Percentiles rank a stretch among this genome's conserved stretches.
These are phyloP conservation scores for Ypsolopha sequella DNA, from an alignment of 2,888 invertebrate genomes.

Conservation along the genomic window DNA sequence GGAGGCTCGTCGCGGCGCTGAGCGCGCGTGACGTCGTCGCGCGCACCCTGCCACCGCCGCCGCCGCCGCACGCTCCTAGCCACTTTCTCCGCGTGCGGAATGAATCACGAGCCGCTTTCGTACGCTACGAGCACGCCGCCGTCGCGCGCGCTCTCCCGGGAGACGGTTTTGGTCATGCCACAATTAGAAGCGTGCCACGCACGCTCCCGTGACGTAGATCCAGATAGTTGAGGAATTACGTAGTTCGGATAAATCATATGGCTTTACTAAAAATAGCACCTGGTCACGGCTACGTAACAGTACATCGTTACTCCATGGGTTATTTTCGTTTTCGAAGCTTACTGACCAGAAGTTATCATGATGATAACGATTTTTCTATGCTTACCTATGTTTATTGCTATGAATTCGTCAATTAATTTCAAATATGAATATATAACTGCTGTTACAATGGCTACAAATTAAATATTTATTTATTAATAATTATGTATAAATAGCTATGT, in stretches of 20 bases:
- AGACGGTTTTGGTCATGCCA: conserved; percentile 61
- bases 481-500: no score
- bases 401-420: no score
- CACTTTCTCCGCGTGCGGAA: conserved; percentile 11
- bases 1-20: conserved; percentile 45
- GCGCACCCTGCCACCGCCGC: conserved; percentile 7
- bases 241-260: conserved; percentile 47
- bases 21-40: conserved; percentile 24
- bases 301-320: conserved; percentile 8
- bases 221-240: conserved; percentile 52
- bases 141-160: conserved; percentile 31
- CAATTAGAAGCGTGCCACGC: conserved; percentile 57
- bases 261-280: conserved; percentile 45
- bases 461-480: no score
- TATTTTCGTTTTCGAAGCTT: no score
- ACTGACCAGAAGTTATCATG: no score
- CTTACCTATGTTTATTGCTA: no score
- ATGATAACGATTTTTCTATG: no score
- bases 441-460: no score
- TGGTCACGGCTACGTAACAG: conserved; percentile 46
- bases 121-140: conserved; percentile 23
- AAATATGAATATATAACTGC: no score
- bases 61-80: conserved; percentile 2
- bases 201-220: conserved; percentile 57
- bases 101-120: conserved; percentile 57